Evolutionary conservation across 2,888 invertebrate genomes (phyloP).

Genomic region (Brachycybe producta): DNA sequence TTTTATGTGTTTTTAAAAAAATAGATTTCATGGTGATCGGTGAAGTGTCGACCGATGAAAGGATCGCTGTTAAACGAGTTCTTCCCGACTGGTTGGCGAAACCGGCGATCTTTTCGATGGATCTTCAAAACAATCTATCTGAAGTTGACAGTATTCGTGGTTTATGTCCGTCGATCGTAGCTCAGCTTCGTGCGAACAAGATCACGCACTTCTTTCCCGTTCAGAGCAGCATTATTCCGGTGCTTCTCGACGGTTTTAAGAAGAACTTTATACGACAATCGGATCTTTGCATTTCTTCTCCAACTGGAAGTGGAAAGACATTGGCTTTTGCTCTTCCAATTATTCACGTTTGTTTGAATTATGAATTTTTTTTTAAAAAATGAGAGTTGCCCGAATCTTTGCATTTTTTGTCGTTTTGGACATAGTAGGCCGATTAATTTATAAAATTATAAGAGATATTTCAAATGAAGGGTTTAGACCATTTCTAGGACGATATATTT

Average conservation of each 20-base stretch:
- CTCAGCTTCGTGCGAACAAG: constrained; percentile 53
- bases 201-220: constrained; percentile 64
- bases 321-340: constrained; percentile 85
- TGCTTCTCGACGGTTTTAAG: constrained; percentile 51
- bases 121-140: constrained; percentile 45
- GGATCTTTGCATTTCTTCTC: constrained; percentile 91
- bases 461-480: too few relatives aligned
- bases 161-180: constrained; percentile 47
- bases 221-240: constrained; percentile 47
- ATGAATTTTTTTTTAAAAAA: too few relatives aligned
- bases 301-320: constrained; percentile 96
- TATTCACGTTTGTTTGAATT: constrained; percentile 53
- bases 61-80: constrained; percentile 59
- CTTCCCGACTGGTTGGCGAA: constrained; percentile 77
- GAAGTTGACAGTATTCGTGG: constrained; percentile 45
- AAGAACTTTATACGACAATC: constrained; percentile 55
- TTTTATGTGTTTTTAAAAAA: too few relatives aligned
- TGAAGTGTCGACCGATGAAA: constrained; percentile 23
- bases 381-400: too few relatives aligned
- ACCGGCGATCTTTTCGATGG: constrained; percentile 61
- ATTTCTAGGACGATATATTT: too few relatives aligned
- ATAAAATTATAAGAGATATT: too few relatives aligned
- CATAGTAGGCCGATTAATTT: too few relatives aligned
- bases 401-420: too few relatives aligned
- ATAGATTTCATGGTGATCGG: not conserved